Evolutionary conservation across 2,113 vertebrate species (phyloP).

Genomic region (Varanus komodoensis): DNA sequence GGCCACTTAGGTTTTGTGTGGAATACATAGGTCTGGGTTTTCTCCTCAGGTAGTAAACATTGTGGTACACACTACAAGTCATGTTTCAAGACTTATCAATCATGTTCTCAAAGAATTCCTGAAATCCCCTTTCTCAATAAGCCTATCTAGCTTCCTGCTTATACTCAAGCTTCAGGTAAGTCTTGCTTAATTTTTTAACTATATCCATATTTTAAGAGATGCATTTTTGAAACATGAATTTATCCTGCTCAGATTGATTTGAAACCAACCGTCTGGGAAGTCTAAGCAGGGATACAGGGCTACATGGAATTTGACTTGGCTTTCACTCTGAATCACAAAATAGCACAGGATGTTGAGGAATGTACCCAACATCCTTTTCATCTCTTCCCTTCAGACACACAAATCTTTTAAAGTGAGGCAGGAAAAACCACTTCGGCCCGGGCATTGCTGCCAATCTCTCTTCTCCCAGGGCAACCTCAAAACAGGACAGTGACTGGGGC

Average conservation of each 20-base stretch:
- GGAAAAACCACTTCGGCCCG: background rate
- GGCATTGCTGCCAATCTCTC: background rate
- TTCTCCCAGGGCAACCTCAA: background rate
- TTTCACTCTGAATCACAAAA: background rate
- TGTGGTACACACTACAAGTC: background rate
- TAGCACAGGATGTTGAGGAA: background rate
- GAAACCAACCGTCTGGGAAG: background rate
- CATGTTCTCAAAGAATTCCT: background rate
- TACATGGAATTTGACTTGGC: background rate
- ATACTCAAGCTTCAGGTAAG: background rate
- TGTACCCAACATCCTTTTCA: background rate
- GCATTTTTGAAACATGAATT: background rate
- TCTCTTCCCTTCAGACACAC: background rate
- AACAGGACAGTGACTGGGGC: background rate
- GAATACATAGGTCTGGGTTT: background rate
- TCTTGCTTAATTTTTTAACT: background rate
- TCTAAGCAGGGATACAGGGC: background rate
- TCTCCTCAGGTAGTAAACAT: background rate
- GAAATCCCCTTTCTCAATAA: background rate
- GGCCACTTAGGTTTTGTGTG: background rate
- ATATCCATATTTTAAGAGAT: background rate
- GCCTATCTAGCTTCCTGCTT: background rate
- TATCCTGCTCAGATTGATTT: background rate
- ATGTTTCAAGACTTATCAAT: background rate
- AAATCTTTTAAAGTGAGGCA: background rate